Base-by-base conservation (phyloP, 1,140 invertebrate species). In the Drosophila albomicans region DNA sequence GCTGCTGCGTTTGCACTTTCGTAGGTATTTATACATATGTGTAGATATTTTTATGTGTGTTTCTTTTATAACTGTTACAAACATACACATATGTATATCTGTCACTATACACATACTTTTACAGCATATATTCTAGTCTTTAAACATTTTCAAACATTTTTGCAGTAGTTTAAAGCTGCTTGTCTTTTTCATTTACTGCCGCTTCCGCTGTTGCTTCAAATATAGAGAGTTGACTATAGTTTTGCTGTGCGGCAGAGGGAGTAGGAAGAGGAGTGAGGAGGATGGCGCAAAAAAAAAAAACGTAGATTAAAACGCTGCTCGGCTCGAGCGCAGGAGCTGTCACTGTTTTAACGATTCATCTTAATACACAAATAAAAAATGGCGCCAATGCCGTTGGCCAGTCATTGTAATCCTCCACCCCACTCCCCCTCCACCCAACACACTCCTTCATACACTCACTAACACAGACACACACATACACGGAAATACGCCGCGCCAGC, bases 261-360 rank as follows among this genome's bases (percentile, higher is more conserved):
- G n/a, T 25, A 6, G n/a, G 6, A 1, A 32, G 10, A 5, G 49
- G 6, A 11, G 25, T 1, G 28, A 5, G 49, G 4, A n/a, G 51
- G 30, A 28, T n/a, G 28, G 30, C 28, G n/a, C 5, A 16, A 20
- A 57, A 51, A 52, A 51, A 52, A 38, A 61, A 52, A 38, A 38
- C 35, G 54, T 38, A 57, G 54, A 57, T 57, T 41, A 41, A 61
- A 69, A 69, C 52, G 48, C 13, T 61, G 63, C 54, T 41, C 43
- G 41, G 64, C 64, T 48, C 30, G 35, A 28, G 64, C 64, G 38
- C 30, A 49, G 54, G 30, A 58, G 32, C 82, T 87, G 82, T 87
- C 82, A 82, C 76, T 77, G 84, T 82, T 87, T 82, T 77, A 87
- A 87, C 82, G 88, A 87, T 87, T 87, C 82, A 87, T 87, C 82